phyloP scores from a whole-genome alignment of 2,888 invertebrate species.

The Azorinus chamasolen region DNA sequence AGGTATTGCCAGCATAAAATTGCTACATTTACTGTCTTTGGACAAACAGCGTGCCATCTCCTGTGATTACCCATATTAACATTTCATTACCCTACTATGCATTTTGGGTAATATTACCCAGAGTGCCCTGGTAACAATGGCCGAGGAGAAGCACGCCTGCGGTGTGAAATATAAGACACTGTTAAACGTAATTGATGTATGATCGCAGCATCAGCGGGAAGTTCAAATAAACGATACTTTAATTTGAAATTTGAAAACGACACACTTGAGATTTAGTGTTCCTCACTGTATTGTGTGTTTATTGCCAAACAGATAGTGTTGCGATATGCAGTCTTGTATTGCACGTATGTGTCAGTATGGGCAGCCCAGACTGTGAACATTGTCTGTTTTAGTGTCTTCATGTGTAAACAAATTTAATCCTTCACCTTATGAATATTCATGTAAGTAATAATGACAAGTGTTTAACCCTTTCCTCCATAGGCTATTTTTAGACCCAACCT shows the following conservation, averaged over 20 bases:
- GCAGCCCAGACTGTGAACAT: too few relatives aligned
- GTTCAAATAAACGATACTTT: slow-evolving; percentile 35
- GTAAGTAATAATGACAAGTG: too few relatives aligned
- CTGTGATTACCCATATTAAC: slow-evolving; percentile 28
- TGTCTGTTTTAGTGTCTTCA: too few relatives aligned
- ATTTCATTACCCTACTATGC: slow-evolving; percentile 32
- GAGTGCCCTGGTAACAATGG: slow-evolving; percentile 28
- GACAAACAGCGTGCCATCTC: neutral
- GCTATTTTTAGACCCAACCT: too few relatives aligned
- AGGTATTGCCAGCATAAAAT: too few relatives aligned
- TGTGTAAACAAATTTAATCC: too few relatives aligned
- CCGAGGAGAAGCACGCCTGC: slow-evolving; percentile 18
- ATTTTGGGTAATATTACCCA: slow-evolving; percentile 44
- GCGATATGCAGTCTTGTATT: neutral
- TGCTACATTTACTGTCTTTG: too few relatives aligned
- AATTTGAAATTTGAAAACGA: slow-evolving; percentile 34
- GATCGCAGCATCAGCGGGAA: slow-evolving; percentile 37
- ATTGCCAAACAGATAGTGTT: slow-evolving; percentile 10
- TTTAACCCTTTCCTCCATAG: too few relatives aligned
- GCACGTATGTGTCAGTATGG: too few relatives aligned
- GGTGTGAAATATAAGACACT: slow-evolving; percentile 57
- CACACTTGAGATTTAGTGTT: slow-evolving; percentile 14
- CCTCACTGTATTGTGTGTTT: slow-evolving; percentile 1
- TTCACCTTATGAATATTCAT: too few relatives aligned
- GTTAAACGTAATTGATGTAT: slow-evolving; percentile 50